phyloP scores from a whole-genome alignment of 2,888 invertebrate genomes.

The Amphipyra berbera region DNA sequence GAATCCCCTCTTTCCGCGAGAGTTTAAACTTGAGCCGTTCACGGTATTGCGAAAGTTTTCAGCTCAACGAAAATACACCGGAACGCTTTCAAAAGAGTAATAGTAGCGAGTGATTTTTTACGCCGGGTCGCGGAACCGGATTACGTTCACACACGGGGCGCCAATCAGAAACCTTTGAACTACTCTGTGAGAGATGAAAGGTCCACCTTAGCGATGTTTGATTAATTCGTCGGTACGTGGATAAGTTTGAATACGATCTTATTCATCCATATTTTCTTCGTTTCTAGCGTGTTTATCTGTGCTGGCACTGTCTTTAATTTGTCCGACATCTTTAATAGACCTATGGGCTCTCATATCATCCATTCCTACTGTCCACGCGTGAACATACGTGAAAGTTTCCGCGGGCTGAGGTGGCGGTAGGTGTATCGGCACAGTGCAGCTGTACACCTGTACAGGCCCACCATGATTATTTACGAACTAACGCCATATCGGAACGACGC shows the following conservation, averaged over 20 bases:
- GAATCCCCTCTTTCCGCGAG: conserved; percentile 75
- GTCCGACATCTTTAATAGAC: no score
- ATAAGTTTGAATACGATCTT: conserved; percentile 33
- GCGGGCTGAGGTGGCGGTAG: no score
- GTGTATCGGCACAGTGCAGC: no score
- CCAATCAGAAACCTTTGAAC: conserved; percentile 81
- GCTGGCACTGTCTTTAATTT: neutral
- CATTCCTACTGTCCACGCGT: no score
- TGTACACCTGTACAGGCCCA: no score
- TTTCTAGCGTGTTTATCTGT: neutral
- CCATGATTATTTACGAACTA: no score
- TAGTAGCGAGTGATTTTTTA: conserved; percentile 76
- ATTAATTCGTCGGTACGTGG: conserved; percentile 34
- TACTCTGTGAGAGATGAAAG: conserved; percentile 59
- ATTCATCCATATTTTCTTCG: neutral
- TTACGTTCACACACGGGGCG: conserved; percentile 77
- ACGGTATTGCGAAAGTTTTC: conserved; percentile 88
- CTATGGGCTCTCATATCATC: no score
- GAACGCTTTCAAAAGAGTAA: conserved; percentile 88
- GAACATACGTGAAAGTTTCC: no score
- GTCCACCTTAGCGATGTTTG: conserved; percentile 36
- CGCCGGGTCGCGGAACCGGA: conserved; percentile 73
- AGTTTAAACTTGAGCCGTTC: conserved; percentile 83
- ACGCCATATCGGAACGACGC: no score
- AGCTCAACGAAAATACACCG: conserved; percentile 87